Conservation (phyloP, 2,113 vertebrate genomes). For the Puntigrus tetrazona region DNA sequence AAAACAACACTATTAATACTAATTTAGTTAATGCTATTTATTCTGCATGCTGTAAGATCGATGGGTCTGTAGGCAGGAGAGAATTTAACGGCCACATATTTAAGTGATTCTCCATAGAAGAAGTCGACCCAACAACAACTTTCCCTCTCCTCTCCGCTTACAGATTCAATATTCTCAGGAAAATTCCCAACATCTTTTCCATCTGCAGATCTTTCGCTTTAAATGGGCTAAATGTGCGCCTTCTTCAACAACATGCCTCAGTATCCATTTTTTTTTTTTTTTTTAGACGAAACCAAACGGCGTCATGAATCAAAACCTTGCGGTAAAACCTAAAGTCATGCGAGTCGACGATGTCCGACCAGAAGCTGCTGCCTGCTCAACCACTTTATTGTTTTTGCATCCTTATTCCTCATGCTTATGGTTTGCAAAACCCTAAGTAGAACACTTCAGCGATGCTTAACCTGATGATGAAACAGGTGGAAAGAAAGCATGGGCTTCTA, state of each 20-base stretch:
- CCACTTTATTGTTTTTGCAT: background rate
- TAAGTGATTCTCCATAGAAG: background rate
- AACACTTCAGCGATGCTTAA: background rate
- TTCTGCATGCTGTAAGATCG: background rate
- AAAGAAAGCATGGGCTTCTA: background rate
- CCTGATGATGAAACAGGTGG: background rate
- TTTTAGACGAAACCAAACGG: background rate
- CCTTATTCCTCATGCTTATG: background rate
- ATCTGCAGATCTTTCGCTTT: slow-evolving; percentile 1
- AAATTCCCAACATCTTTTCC: slow-evolving; percentile 18
- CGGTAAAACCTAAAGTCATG: background rate
- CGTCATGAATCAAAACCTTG: background rate
- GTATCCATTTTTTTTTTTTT: background rate
- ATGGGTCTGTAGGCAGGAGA: background rate
- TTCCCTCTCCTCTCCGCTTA: background rate
- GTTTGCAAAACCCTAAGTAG: background rate
- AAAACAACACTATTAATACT: background rate
- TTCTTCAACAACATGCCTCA: background rate
- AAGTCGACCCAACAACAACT: slow-evolving; percentile 5
- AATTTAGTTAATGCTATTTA: background rate
- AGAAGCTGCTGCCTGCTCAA: background rate
- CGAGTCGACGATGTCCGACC: slow-evolving; percentile 21
- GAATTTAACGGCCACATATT: background rate
- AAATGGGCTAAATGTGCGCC: background rate
- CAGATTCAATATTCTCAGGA: background rate